Percentiles rank a stretch among this genome's conserved stretches.
phyloP scores from a whole-genome alignment of 2,888 invertebrate genomes.

The Ctenicera cuprea region DNA sequence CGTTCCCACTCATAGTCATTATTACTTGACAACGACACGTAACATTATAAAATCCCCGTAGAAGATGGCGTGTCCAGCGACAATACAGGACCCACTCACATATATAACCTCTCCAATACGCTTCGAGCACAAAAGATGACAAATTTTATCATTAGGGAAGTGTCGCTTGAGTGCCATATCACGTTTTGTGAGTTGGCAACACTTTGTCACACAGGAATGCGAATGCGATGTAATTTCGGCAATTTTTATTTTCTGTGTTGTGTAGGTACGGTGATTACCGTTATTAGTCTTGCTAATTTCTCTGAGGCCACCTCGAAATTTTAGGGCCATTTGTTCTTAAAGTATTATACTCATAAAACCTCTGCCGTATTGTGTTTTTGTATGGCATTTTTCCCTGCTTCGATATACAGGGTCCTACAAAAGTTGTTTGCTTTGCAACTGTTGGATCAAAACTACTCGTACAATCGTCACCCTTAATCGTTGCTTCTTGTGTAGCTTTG shows the following conservation, averaged over 20 bases:
- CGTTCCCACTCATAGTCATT: constrained; percentile 38
- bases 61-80: constrained; percentile 63
- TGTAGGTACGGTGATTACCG: constrained; percentile 62
- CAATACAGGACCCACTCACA: constrained; percentile 62
- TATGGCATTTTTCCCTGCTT: neutral
- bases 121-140: constrained; percentile 67
- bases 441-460: too few relatives aligned
- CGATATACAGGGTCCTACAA: neutral
- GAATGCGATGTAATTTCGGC: constrained; percentile 64
- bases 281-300: constrained; percentile 62
- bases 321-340: constrained; percentile 52
- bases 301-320: constrained; percentile 52
- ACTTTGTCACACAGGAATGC: constrained; percentile 65
- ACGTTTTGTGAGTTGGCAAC: constrained; percentile 63
- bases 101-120: constrained; percentile 68
- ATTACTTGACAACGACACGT: constrained; percentile 48
- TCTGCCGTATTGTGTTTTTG: constrained; percentile 32
- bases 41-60: constrained; percentile 51
- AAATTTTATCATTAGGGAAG: constrained; percentile 67
- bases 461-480: too few relatives aligned
- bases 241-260: constrained; percentile 63
- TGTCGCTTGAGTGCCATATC: constrained; percentile 65
- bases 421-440: neutral
- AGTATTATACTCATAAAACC: constrained; percentile 45
- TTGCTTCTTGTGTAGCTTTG: too few relatives aligned